phyloP scores from a whole-genome alignment of 2,888 invertebrate genomes.

The Ctenicera cuprea region DNA sequence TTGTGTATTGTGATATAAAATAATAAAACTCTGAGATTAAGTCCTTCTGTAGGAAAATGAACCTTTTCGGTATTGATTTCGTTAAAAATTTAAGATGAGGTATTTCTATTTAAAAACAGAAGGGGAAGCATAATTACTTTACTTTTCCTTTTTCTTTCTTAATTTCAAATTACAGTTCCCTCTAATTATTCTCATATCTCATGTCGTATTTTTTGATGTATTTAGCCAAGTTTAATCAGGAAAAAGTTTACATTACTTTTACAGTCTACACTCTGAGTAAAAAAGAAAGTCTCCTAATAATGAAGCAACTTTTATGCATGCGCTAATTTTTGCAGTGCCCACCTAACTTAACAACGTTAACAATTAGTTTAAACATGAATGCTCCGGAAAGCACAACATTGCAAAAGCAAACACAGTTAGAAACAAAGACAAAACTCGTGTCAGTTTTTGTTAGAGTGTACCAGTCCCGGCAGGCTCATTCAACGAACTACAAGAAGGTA shows the following conservation, averaged over 20 bases:
- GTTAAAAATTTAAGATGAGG: conserved; percentile 28
- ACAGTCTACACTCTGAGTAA: not conserved
- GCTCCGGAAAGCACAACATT: conserved; percentile 1
- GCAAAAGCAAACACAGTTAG: conserved; percentile 8
- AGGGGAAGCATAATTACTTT: conserved; percentile 36
- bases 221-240: conserved; percentile 34
- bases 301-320: not conserved
- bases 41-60: too few relatives aligned
- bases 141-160: conserved; percentile 38
- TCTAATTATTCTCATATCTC: conserved; percentile 39
- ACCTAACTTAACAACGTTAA: not conserved
- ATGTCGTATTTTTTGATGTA: conserved; percentile 33
- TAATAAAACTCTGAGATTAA: too few relatives aligned
- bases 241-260: conserved; percentile 24
- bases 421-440: conserved; percentile 6
- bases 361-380: conserved; percentile 15
- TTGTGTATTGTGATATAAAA: too few relatives aligned
- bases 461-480: conserved; percentile 25
- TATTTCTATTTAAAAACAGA: conserved; percentile 22
- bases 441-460: conserved; percentile 22
- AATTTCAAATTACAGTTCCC: conserved; percentile 38
- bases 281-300: conserved; percentile 1
- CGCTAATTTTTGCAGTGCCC: not conserved
- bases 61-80: not conserved
- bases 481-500: conserved; percentile 25